Evolutionary conservation across 2,113 vertebrate species (phyloP).

Genomic region (Psittacus erithacus): DNA sequence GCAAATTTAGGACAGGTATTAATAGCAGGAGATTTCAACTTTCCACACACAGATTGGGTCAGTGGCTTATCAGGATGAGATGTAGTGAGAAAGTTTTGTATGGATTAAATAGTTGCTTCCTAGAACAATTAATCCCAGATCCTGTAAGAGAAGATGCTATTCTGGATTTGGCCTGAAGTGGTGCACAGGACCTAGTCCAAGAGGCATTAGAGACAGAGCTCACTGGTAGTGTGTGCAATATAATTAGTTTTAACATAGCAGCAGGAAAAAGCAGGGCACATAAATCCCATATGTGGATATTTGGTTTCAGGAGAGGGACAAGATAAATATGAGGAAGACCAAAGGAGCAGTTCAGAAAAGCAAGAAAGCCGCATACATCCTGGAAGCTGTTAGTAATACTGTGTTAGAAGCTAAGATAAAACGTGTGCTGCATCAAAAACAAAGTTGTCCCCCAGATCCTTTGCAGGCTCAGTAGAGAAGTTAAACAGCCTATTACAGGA

Average conservation of each 20-base stretch:
- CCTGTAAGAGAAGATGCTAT: constrained; percentile 13
- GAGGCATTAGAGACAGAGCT: constrained; percentile 1
- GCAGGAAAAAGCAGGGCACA: not conserved
- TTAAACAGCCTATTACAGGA: not conserved
- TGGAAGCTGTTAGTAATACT: not conserved
- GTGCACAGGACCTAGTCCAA: not conserved
- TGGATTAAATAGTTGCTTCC: constrained; percentile 14
- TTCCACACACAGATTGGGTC: not conserved
- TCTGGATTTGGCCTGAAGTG: constrained; percentile 8
- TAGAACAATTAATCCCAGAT: constrained; percentile 17
- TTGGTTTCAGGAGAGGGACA: not conserved
- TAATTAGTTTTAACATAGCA: not conserved
- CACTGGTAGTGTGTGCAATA: not conserved
- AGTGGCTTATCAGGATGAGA: not conserved
- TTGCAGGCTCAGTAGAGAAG: not conserved
- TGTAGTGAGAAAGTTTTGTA: not conserved
- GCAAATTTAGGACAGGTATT: constrained; percentile 37
- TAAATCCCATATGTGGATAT: not conserved
- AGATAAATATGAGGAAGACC: not conserved
- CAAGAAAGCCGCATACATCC: not conserved
- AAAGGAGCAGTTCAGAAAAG: not conserved
- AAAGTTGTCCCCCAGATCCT: not conserved
- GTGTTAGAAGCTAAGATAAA: not conserved
- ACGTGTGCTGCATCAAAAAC: not conserved
- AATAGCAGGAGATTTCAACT: constrained; percentile 47